Percentiles rank a stretch among this genome's conserved stretches.
Evolutionary conservation across 2,113 vertebrate genomes (phyloP).

Genomic region (Platycercus adscitus): DNA sequence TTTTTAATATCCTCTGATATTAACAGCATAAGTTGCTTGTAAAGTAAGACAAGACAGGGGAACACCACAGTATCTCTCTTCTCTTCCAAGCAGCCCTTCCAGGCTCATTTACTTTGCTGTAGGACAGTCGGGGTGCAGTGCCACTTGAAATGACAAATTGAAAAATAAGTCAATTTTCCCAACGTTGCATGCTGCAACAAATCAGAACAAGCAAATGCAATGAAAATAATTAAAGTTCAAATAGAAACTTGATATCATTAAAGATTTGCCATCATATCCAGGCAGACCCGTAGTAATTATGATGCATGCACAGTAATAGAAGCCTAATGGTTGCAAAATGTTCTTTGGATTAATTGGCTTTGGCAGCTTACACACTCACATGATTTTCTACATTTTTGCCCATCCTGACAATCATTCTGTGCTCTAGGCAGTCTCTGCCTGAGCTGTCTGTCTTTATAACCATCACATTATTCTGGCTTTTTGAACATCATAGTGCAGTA

Average conservation of each 20-base stretch:
- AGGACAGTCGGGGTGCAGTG: neutral
- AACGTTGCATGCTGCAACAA: neutral
- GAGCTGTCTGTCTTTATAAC: constrained; percentile 70
- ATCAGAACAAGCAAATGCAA: constrained; percentile 17
- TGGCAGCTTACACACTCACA: constrained; percentile 75
- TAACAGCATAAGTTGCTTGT: neutral
- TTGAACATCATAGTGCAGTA: constrained; percentile 60
- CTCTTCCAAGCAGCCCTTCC: neutral
- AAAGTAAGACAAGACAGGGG: neutral
- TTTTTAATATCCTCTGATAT: too few species aligned
- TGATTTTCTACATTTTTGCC: constrained; percentile 73
- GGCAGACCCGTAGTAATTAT: constrained; percentile 19
- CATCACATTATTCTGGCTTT: constrained; percentile 73
- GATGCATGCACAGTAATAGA: constrained; percentile 52
- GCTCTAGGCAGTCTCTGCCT: constrained; percentile 65
- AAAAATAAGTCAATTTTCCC: neutral
- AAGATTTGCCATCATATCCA: constrained; percentile 4
- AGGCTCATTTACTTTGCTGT: neutral
- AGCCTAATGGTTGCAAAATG: constrained; percentile 68
- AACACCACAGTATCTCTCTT: neutral
- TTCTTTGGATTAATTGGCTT: constrained; percentile 66
- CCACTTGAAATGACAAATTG: neutral
- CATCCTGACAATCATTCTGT: constrained; percentile 70
- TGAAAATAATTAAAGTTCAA: constrained; percentile 36
- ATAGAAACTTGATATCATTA: neutral